A percentile compares a stretch with the other conserved stretches of the same genome.
These are phyloP conservation scores for Lipophrys pholis DNA, from an alignment of 2,113 vertebrate species.

Conservation along the genomic window DNA sequence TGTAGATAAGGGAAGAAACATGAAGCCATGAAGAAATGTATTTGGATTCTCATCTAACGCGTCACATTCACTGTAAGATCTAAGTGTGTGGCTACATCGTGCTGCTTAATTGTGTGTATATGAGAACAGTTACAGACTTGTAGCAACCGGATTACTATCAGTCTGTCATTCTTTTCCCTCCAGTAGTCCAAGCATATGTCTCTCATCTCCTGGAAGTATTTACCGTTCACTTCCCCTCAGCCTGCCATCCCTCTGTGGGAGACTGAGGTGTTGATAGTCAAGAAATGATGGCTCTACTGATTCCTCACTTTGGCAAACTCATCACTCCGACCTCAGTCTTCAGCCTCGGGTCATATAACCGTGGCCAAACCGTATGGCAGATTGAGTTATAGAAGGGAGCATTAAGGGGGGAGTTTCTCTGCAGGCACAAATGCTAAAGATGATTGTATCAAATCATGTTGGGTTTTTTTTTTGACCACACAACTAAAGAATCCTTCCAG, in stretches of 20 bases:
- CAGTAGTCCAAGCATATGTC: slow-evolving; percentile 53
- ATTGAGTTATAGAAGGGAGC: slow-evolving; percentile 29
- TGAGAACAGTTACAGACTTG: neutral
- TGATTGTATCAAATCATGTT: neutral
- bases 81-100: neutral
- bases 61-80: neutral
- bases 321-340: slow-evolving; percentile 34
- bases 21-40: too few species aligned
- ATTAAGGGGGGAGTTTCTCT: slow-evolving; percentile 4
- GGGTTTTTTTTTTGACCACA: neutral
- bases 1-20: neutral
- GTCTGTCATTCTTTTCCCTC: slow-evolving; percentile 13
- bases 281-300: slow-evolving; percentile 50
- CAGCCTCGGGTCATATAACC: slow-evolving; percentile 35
- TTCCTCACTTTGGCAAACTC: slow-evolving; percentile 45
- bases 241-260: slow-evolving; percentile 50
- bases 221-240: slow-evolving; percentile 46
- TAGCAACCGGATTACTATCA: slow-evolving; percentile 27
- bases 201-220: slow-evolving; percentile 54
- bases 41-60: too few species aligned
- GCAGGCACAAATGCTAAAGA: neutral
- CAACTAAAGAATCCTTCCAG: neutral
- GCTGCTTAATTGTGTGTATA: neutral
- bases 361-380: slow-evolving; percentile 12
- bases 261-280: slow-evolving; percentile 55